These are phyloP conservation scores for Danio jaintianensis DNA, from an alignment of 2,797 vertebrate species.

Conservation along the genomic window DNA sequence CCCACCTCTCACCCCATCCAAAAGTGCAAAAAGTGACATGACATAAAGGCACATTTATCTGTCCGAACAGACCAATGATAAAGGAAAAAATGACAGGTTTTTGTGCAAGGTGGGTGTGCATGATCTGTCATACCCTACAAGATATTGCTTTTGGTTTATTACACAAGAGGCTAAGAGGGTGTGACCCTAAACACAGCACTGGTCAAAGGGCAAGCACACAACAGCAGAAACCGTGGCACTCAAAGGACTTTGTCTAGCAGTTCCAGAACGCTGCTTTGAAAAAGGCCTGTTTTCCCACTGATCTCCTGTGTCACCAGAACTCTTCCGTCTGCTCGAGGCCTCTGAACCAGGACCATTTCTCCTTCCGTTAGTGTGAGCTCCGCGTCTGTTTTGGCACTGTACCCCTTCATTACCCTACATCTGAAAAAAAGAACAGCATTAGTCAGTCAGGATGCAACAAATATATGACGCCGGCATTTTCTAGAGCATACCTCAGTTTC, in stretches of 20 bases:
- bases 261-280: conserved; percentile 77
- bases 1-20: conserved; percentile 13
- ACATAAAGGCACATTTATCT: conserved; percentile 37
- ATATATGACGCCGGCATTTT: not conserved
- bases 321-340: conserved; percentile 77
- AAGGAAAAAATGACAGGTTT: conserved; percentile 6
- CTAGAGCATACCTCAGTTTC: not conserved
- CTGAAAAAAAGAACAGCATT: conserved; percentile 60
- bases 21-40: conserved; percentile 48
- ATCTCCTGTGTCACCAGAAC: conserved; percentile 79
- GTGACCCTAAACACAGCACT: conserved; percentile 39
- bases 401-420: conserved; percentile 74
- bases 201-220: conserved; percentile 18
- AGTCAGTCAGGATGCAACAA: not conserved
- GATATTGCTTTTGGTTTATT: conserved; percentile 47
- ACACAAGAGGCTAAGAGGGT: conserved; percentile 19
- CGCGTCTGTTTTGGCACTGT: conserved; percentile 77
- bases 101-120: conserved; percentile 18
- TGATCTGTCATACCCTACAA: conserved; percentile 16
- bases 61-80: conserved; percentile 34
- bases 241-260: conserved; percentile 78
- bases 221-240: conserved; percentile 55
- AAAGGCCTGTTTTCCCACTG: conserved; percentile 79
- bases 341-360: conserved; percentile 79
- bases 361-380: conserved; percentile 82